Percentiles rank a stretch among this genome's conserved stretches.
phyloP scores from a whole-genome alignment of 2,888 invertebrate genomes.

The Hydroisotoma schaefferi region DNA sequence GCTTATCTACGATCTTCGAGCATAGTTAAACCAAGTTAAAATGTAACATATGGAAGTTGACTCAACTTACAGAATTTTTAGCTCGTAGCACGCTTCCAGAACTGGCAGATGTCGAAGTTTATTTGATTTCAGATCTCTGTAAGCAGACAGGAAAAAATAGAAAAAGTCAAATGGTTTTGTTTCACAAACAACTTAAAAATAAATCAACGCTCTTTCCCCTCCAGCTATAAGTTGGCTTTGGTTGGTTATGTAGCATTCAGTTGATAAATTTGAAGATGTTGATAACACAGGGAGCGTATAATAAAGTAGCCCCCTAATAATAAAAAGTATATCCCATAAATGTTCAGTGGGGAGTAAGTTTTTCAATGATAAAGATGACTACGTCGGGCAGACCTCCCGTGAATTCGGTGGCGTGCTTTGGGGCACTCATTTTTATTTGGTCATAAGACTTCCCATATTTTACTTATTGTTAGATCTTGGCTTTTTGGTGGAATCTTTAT shows the following conservation, averaged over 20 bases:
- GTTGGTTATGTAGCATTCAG: no score
- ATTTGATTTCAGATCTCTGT: slow-evolving; percentile 82
- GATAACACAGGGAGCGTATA: no score
- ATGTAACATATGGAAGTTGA: no score
- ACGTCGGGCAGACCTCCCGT: neutral
- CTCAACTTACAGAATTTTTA: slow-evolving; percentile 80
- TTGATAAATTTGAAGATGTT: no score
- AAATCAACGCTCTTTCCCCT: no score
- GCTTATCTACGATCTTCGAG: no score
- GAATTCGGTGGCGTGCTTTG: neutral
- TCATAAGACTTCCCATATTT: neutral
- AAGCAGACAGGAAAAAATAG: neutral
- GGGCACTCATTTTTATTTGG: slow-evolving; percentile 7
- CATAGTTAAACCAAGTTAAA: no score
- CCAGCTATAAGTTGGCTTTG: no score
- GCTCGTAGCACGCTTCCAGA: slow-evolving; percentile 71
- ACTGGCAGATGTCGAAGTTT: slow-evolving; percentile 70
- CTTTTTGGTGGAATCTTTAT: neutral
- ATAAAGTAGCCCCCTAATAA: no score
- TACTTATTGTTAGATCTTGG: slow-evolving; percentile 1
- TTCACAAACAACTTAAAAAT: no score
- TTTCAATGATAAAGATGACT: neutral
- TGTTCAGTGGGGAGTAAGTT: neutral
- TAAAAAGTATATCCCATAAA: no score
- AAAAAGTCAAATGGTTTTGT: neutral